These are phyloP conservation scores for Ephestia elutella DNA, from an alignment of 1,140 invertebrate genomes.

Conservation along the genomic window DNA sequence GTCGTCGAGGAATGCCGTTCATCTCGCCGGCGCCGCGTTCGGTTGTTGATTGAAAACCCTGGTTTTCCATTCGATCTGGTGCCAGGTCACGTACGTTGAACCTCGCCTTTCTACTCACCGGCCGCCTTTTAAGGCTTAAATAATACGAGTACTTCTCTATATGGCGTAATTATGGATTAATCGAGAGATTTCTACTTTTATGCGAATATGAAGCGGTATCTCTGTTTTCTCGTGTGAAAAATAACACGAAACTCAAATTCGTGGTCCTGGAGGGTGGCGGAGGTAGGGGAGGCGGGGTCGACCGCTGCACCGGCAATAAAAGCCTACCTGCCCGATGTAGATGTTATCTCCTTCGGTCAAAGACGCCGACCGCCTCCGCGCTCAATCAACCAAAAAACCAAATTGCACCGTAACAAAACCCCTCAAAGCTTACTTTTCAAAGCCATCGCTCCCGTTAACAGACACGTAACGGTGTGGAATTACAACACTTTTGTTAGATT, in stretches of 20 bases:
- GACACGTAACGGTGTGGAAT: constrained; percentile 57
- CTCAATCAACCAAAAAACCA: constrained; percentile 4
- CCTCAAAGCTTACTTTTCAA: background rate
- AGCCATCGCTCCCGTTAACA: constrained; percentile 9
- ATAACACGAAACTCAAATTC: constrained; percentile 27
- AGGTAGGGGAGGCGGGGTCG: constrained; percentile 15
- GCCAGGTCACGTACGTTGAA: constrained; percentile 40
- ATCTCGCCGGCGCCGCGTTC: constrained; percentile 37
- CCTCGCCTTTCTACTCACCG: constrained; percentile 22
- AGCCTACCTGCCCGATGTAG: constrained; percentile 62
- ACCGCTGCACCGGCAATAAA: constrained; percentile 44
- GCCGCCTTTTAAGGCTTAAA: constrained; percentile 14
- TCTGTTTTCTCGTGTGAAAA: constrained; percentile 31
- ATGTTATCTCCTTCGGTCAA: constrained; percentile 63
- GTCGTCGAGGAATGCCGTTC: constrained; percentile 43
- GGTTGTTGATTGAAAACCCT: constrained; percentile 35
- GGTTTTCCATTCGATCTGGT: constrained; percentile 50
- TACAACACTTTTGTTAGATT: constrained; percentile 62
- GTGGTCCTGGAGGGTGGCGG: constrained; percentile 16
- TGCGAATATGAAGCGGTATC: constrained; percentile 4
- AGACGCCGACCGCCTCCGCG: constrained; percentile 44
- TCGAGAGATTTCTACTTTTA: background rate
- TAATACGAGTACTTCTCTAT: constrained; percentile 12
- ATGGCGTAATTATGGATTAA: constrained; percentile 9
- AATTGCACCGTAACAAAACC: constrained; percentile 14